Evolutionary conservation across 1,140 invertebrate genomes (phyloP).

Genomic region (Ostrea edulis): DNA sequence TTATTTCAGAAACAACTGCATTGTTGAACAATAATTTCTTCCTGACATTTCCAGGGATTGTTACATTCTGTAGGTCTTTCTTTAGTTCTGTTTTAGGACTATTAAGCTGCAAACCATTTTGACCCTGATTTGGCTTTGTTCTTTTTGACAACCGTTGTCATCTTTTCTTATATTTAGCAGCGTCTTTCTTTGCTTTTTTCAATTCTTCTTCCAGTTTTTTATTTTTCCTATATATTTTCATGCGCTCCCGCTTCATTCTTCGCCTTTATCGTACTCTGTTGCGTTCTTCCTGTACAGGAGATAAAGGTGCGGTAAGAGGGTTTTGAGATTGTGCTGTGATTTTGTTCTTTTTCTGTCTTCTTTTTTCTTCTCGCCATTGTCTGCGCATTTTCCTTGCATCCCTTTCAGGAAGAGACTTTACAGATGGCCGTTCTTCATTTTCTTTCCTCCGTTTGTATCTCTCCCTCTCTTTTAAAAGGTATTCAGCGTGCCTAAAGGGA

Average conservation of each 20-base stretch:
- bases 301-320: neutral
- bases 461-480: conserved; percentile 38
- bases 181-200: neutral
- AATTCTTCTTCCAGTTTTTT: neutral
- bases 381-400: neutral
- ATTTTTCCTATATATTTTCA: conserved; percentile 7
- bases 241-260: neutral
- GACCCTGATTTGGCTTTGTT: neutral
- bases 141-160: neutral
- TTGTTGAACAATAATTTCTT: conserved; percentile 5
- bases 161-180: conserved; percentile 15
- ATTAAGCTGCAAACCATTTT: neutral
- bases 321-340: neutral
- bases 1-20: neutral
- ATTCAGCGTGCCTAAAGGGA: conserved; percentile 36
- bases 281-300: neutral
- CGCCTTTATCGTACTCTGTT: neutral
- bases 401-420: too few species aligned
- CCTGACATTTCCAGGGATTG: neutral
- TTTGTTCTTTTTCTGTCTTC: conserved; percentile 30
- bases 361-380: conserved; percentile 23
- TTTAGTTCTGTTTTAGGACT: neutral
- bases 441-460: conserved; percentile 17
- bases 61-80: neutral
- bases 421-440: neutral